Percentiles rank a stretch among this genome's conserved stretches.
These are phyloP conservation scores for Miniopterus natalensis DNA, from an alignment of 2,113 vertebrate genomes.

Conservation along the genomic window DNA sequence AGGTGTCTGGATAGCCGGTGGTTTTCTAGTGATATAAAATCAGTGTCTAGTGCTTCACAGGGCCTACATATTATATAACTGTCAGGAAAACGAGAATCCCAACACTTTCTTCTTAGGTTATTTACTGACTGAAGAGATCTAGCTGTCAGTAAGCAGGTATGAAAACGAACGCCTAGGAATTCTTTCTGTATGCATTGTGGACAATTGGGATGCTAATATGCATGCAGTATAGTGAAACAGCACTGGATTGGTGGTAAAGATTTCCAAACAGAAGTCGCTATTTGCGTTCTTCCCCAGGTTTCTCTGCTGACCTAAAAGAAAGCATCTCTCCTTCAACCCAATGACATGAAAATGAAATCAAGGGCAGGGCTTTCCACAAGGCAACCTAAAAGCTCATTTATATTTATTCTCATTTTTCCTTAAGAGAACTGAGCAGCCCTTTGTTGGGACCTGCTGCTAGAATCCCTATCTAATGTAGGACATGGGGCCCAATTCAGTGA, in stretches of 20 bases:
- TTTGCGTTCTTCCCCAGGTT: conserved; percentile 38
- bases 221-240: not conserved
- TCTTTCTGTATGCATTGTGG: not conserved
- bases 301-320: conserved; percentile 49
- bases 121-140: conserved; percentile 78
- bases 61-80: conserved; percentile 63
- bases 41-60: conserved; percentile 63
- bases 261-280: conserved; percentile 47
- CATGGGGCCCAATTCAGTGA: not conserved
- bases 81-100: conserved; percentile 61
- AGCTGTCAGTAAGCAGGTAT: conserved; percentile 65
- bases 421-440: conserved; percentile 65
- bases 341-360: conserved; percentile 65
- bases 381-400: conserved; percentile 41
- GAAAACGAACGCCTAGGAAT: conserved; percentile 55
- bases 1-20: conserved; percentile 32
- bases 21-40: conserved; percentile 76
- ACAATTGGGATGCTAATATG: not conserved
- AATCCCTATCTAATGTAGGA: conserved; percentile 30
- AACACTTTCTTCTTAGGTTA: conserved; percentile 74
- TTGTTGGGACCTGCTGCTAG: conserved; percentile 45
- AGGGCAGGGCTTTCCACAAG: conserved; percentile 42
- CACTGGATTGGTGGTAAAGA: conserved; percentile 28
- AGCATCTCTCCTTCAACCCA: conserved; percentile 47
- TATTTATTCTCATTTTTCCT: conserved; percentile 46